Evolutionary conservation across 2,888 invertebrate genomes (phyloP), one percentile per base, ranked within the genome.

Genomic region (Chymomyza fuscimana): DNA sequence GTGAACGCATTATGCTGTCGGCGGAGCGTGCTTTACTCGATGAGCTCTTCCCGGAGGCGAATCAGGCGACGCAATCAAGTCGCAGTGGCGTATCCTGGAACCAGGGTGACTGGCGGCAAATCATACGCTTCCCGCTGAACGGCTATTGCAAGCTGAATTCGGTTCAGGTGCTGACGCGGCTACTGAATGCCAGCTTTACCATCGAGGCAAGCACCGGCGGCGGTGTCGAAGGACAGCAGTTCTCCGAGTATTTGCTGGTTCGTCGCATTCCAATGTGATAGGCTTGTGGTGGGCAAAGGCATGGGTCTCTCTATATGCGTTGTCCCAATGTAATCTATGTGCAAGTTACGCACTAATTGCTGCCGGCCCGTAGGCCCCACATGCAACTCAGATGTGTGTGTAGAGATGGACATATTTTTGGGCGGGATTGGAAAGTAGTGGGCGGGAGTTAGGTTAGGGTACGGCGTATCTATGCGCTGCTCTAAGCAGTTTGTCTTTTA

Each of bases 91-190:
- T 95, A 58, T 94, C 96, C 60, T 97, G 96, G 96, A 96, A 96
- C 88, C 95, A 96, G 89, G 94, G 95, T 82, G 97, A 96, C 92
- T 94, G 95, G 76, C 94, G 95, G 66, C 96, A 96, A 92, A 96
- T 97, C 50, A 96, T 97, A 80, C 93, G 97, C 72, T 97, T 96
- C 90, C 97, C 97, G 12, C 92, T 97, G 68, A 97, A 97, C 92
- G 97, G 97, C 80, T 97, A 96, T 92, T 97, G 96, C 93, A 97
- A 97, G 92, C 93, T 97, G 78, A 97, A 96, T 91, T 96, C 96
- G 70, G 95, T 97, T 75, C 97, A 97, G 92, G 96, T 96, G 73
- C 95, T 97, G 86, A 96, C 96, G 78, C 94, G 96, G 90, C 93
- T 97, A 61, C 92, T 97, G 60, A 96, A 96, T 89, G 94, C 95